Conservation (phyloP, 2,113 vertebrate species). For the Conger conger region DNA sequence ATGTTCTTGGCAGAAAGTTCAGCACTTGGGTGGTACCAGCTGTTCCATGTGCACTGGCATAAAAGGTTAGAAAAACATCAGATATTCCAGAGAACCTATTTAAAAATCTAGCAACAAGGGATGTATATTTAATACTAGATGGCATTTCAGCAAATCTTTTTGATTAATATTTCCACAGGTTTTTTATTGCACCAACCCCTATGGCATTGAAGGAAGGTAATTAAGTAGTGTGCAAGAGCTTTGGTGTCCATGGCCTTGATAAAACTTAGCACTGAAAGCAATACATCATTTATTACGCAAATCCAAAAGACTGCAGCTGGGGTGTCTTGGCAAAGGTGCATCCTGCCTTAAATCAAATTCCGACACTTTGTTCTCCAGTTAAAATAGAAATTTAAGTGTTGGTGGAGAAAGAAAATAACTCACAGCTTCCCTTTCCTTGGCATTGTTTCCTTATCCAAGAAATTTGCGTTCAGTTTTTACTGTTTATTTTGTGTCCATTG, state of each 20-base stretch:
- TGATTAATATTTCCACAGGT: slow-evolving; percentile 46
- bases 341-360: neutral
- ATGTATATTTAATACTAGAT: slow-evolving; percentile 37
- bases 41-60: slow-evolving; percentile 38
- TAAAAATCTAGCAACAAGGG: slow-evolving; percentile 31
- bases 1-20: slow-evolving; percentile 30
- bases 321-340: neutral
- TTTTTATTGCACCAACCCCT: slow-evolving; percentile 29
- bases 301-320: neutral
- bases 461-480: neutral
- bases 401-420: neutral
- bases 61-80: slow-evolving; percentile 33
- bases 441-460: neutral
- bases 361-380: neutral
- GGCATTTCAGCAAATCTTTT: slow-evolving; percentile 48
- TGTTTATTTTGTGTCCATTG: neutral
- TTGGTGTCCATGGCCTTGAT: slow-evolving; percentile 27
- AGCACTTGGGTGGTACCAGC: slow-evolving; percentile 31
- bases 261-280: neutral
- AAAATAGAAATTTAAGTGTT: neutral
- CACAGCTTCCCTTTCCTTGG: neutral
- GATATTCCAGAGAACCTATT: slow-evolving; percentile 36
- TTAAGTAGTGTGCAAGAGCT: slow-evolving; percentile 31
- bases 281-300: slow-evolving; percentile 18
- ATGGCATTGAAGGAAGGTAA: slow-evolving; percentile 30